Conservation (phyloP, 1,140 invertebrate genomes). For the Radopholus similis region DNA sequence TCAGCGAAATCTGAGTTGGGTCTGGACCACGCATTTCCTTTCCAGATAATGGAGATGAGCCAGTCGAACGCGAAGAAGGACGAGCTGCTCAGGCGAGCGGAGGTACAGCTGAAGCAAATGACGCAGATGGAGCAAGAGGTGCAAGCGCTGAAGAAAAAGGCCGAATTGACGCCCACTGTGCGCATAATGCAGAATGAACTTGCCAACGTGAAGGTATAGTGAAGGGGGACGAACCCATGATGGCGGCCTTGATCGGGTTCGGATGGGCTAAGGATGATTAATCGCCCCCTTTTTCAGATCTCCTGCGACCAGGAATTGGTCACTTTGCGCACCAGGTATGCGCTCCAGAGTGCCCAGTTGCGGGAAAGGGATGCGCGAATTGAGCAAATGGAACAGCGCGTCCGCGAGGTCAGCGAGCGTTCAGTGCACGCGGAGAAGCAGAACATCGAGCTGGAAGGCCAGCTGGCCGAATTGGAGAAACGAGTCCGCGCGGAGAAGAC, state of each 20-base stretch:
- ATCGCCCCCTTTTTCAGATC: not conserved
- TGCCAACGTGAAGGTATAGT: slow-evolving; percentile 35
- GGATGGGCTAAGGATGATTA: not conserved
- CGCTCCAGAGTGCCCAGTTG: slow-evolving; percentile 5
- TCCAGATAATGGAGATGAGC: slow-evolving; percentile 44
- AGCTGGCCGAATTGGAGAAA: slow-evolving; percentile 25
- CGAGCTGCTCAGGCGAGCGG: slow-evolving; percentile 23
- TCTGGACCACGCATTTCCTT: not conserved
- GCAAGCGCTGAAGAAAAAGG: slow-evolving; percentile 25
- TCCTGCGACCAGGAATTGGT: slow-evolving; percentile 30
- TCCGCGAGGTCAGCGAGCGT: slow-evolving; percentile 36
- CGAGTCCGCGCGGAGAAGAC: not conserved
- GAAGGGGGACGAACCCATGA: not conserved
- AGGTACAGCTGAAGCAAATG: slow-evolving; percentile 28
- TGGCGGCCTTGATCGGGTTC: not conserved
- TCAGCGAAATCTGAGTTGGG: not conserved
- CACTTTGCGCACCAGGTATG: slow-evolving; percentile 17
- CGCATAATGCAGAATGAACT: slow-evolving; percentile 33
- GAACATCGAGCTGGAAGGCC: slow-evolving; percentile 19
- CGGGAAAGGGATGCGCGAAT: slow-evolving; percentile 35
- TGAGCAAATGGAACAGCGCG: slow-evolving; percentile 25
- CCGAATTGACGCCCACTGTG: slow-evolving; percentile 36
- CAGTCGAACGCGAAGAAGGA: slow-evolving; percentile 39
- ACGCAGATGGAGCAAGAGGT: slow-evolving; percentile 38
- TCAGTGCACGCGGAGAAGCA: slow-evolving; percentile 23